Base-by-base conservation (phyloP, 2,888 invertebrate genomes). In the Biston stratarius region DNA sequence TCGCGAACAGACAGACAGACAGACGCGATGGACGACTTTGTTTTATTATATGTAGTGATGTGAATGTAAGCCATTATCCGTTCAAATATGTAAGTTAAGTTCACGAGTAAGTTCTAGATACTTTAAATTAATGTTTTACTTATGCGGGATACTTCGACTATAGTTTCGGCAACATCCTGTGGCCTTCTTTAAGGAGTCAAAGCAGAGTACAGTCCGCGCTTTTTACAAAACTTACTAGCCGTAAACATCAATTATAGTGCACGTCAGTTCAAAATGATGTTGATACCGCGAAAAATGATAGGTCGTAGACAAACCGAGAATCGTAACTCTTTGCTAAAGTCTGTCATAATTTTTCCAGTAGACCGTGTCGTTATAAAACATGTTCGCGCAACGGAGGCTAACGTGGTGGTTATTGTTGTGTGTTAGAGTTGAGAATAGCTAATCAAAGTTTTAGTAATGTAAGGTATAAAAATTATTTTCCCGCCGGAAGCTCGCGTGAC, bases 401-500 rank as follows among this genome's bases (percentile, higher is more conserved):
- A n/a, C 10, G 40, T 15, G 53, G 10, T 42, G n/a, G 71, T 69
- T 67, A 49, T 75, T 74, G 47, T 6, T 0, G 0, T 9, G 24
- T 0, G 33, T 64, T 78, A 83, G 38, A 73, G 78, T 72, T 52
- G 52, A 67, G 47, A 75, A 67, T 82, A 15, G 65, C 62, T 62
- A 61, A 61, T 47, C 58, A 59, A 47, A 45, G 49, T 72, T 74
- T 72, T 58, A 73, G 65, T 63, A 42, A 66, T 67, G 58, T 64
- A 24, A 65, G 71, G 73, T 74, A 79, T 77, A 79, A 77, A 76
- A 81, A 83, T 82, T 77, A 80, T 76, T 82, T 83, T 79, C 80
- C 78, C 82, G 83, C 76, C 84, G 84, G 84, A 82, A 84, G 84
- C 82, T 85, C 77, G 85, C 85, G 85, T 85, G 85, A 85, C 79